A percentile compares a stretch with the other conserved stretches of the same genome.
phyloP scores from a whole-genome alignment of 2,113 vertebrate genomes.

The Lophotis ruficrista region DNA sequence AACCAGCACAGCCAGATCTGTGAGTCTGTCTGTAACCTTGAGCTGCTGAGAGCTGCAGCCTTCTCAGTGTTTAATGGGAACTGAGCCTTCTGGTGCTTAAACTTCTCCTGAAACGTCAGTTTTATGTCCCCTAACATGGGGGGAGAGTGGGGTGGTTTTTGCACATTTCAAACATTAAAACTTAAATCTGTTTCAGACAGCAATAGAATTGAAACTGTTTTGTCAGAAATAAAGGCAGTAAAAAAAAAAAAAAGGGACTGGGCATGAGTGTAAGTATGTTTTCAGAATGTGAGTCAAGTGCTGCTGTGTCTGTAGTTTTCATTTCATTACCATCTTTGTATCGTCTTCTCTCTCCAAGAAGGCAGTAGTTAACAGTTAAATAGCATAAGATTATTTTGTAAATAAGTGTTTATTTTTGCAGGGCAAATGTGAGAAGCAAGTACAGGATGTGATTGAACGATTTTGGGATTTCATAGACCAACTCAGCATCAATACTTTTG shows the following conservation, averaged over 20 bases:
- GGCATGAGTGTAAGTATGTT: neutral
- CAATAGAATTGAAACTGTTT: neutral
- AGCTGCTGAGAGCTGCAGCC: neutral
- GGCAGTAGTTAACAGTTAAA: neutral
- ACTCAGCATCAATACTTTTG: slow-evolving; percentile 95
- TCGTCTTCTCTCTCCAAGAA: neutral
- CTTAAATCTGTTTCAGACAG: neutral
- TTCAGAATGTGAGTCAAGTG: neutral
- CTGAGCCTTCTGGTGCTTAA: neutral
- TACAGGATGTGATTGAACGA: slow-evolving; percentile 96
- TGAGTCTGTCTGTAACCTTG: neutral
- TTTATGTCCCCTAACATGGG: neutral
- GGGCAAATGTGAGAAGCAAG: slow-evolving; percentile 98
- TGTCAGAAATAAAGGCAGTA: neutral
- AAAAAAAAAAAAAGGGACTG: neutral
- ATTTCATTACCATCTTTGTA: neutral
- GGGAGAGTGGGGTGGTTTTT: neutral
- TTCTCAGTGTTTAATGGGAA: neutral
- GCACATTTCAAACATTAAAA: rapidly evolving
- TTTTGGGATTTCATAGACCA: slow-evolving; percentile 99
- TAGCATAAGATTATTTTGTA: neutral
- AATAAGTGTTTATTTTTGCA: slow-evolving; percentile 38
- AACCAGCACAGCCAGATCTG: neutral
- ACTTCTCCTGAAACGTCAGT: neutral
- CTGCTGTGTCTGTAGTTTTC: neutral